These are phyloP conservation scores for Antheraea mylitta DNA, from an alignment of 1,140 invertebrate genomes.

Conservation along the genomic window DNA sequence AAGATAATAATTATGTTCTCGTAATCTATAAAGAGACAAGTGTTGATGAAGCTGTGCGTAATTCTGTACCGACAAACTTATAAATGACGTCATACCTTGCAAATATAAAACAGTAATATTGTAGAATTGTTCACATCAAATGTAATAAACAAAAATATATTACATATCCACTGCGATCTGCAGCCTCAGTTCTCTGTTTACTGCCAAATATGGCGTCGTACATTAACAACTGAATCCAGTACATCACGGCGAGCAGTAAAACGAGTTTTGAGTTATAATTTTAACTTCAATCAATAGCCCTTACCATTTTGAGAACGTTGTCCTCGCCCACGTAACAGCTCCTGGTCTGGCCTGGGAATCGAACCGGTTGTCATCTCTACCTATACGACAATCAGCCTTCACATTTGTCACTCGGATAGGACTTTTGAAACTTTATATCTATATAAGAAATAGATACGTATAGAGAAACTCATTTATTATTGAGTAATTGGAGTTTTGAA, in stretches of 20 bases:
- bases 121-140: neutral
- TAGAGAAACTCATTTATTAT: too few species aligned
- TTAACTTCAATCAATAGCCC: constrained; percentile 11
- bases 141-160: neutral
- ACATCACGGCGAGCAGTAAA: neutral
- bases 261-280: constrained; percentile 11
- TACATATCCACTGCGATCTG: neutral
- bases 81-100: too few species aligned
- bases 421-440: neutral
- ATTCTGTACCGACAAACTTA: too few species aligned
- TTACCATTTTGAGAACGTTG: constrained; percentile 50
- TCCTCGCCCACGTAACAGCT: constrained; percentile 42
- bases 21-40: too few species aligned
- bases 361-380: constrained; percentile 40
- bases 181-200: neutral
- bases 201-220: neutral
- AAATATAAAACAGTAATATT: too few species aligned
- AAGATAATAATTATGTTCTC: too few species aligned
- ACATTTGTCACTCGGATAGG: neutral
- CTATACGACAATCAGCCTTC: neutral
- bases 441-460: too few species aligned
- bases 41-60: too few species aligned
- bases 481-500: too few species aligned
- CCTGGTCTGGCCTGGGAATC: constrained; percentile 24
- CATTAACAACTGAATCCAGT: neutral